Evolutionary conservation across 2,113 vertebrate genomes (phyloP).

Genomic region (Grantiella picta): DNA sequence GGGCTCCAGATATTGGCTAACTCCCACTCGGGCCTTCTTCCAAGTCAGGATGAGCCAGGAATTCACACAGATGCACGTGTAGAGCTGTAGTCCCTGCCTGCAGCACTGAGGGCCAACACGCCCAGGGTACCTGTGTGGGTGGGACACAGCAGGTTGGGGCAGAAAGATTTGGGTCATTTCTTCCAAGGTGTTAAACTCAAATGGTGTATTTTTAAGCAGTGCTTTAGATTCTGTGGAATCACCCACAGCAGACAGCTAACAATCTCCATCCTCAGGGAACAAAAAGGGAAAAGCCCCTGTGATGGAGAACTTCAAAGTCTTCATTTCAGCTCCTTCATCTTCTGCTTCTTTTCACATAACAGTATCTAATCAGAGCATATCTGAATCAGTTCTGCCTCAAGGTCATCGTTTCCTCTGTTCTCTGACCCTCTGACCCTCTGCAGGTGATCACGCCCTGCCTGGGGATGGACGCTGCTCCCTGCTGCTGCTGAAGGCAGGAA

Average conservation of each 20-base stretch:
- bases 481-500: not conserved
- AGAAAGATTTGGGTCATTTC: not conserved
- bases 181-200: not conserved
- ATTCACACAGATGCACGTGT: fast-evolving
- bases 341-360: not conserved
- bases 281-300: not conserved
- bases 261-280: not conserved
- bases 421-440: not conserved
- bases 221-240: not conserved
- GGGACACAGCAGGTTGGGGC: not conserved
- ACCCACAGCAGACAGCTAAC: not conserved
- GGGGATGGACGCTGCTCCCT: not conserved
- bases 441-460: not conserved
- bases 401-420: not conserved
- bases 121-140: not conserved
- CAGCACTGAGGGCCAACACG: not conserved
- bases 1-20: not conserved
- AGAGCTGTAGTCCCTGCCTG: not conserved
- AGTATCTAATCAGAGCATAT: not conserved
- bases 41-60: not conserved
- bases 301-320: not conserved
- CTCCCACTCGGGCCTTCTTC: not conserved
- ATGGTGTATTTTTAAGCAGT: not conserved
- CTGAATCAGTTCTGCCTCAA: not conserved
- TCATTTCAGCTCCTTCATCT: not conserved